Percentiles rank a stretch among this genome's conserved stretches.
Evolutionary conservation across 2,797 vertebrate genomes (phyloP).

Genomic region (Sciurus carolinensis): DNA sequence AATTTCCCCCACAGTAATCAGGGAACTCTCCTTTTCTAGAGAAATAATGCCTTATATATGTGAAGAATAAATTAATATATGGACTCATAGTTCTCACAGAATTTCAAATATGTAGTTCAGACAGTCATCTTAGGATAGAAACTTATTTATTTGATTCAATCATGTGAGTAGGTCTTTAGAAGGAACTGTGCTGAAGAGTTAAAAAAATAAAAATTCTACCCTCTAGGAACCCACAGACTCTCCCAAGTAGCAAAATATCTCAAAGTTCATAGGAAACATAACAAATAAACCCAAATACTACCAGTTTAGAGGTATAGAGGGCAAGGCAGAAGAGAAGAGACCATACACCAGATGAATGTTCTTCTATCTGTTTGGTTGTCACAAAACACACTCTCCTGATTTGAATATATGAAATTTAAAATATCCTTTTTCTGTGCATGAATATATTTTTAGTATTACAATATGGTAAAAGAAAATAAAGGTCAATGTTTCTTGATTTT

Average conservation of each 20-base stretch:
- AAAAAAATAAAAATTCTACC: not conserved
- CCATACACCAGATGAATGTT: too few species aligned
- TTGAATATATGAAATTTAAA: not conserved
- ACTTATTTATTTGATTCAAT: not conserved
- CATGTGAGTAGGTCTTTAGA: not conserved
- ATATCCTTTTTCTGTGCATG: not conserved
- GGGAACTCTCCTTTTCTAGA: not conserved
- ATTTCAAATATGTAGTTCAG: not conserved
- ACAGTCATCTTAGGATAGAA: not conserved
- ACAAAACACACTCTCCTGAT: not conserved
- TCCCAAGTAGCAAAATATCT: not conserved
- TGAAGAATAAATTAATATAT: constrained; percentile 5
- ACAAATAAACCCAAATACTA: too few species aligned
- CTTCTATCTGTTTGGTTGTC: not conserved
- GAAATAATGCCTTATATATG: not conserved
- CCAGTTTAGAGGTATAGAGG: not conserved
- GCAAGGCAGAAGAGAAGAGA: not conserved
- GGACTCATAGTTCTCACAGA: not conserved
- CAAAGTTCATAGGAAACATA: not conserved
- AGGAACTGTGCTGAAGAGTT: not conserved
- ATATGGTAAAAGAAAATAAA: not conserved
- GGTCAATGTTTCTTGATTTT: not conserved
- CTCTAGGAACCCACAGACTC: not conserved
- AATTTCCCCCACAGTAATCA: not conserved
- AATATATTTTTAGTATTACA: not conserved